These are phyloP conservation scores for Lepidotrigona ventralis DNA, from an alignment of 1,140 invertebrate species.

Conservation along the genomic window DNA sequence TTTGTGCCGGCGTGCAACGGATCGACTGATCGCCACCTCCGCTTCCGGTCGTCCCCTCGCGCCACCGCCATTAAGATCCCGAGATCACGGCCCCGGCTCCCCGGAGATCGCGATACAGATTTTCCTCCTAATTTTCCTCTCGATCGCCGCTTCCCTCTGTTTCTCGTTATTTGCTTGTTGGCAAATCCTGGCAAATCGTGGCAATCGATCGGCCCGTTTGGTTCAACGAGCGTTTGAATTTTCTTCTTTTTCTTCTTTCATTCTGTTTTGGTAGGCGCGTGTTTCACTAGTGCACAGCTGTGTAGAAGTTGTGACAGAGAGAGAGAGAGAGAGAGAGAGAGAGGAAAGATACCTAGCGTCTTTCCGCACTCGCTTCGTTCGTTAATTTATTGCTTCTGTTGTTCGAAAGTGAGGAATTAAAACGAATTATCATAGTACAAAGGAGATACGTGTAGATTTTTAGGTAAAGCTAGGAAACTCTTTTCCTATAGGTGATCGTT, in stretches of 20 bases:
- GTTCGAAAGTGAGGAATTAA: neutral
- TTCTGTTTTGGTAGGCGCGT: no score
- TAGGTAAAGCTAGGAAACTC: no score
- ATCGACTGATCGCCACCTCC: constrained; percentile 20
- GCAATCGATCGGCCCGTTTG: no score
- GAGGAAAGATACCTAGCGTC: no score
- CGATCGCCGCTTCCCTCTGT: neutral
- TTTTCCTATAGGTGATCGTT: neutral
- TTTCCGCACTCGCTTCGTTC: neutral
- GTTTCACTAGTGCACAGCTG: no score
- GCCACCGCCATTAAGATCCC: constrained; percentile 3
- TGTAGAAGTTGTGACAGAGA: no score
- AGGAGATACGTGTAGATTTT: neutral
- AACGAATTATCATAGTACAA: constrained; percentile 11
- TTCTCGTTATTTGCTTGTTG: no score
- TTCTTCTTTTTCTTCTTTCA: no score
- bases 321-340: no score
- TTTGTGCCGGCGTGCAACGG: constrained; percentile 2
- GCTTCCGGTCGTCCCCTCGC: neutral
- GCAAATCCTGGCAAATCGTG: no score
- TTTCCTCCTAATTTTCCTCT: neutral
- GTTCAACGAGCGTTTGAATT: no score
- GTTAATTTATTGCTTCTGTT: neutral
- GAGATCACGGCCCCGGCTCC: neutral
- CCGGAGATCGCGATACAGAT: neutral